Base-by-base conservation (phyloP, 1,140 invertebrate genomes). In the Drosophila auraria region DNA sequence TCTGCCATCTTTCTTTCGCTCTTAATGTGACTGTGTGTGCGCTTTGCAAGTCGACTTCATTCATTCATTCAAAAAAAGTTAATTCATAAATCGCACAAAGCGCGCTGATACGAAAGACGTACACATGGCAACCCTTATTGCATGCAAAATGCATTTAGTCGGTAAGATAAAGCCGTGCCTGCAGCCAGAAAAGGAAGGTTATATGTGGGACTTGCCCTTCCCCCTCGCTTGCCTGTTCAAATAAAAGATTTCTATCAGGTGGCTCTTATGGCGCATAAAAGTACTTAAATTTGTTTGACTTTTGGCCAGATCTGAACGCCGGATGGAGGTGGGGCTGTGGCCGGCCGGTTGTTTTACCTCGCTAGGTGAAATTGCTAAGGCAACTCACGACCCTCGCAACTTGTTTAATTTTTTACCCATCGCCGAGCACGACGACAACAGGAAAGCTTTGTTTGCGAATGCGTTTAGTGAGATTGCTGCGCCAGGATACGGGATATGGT, bases 161-260 rank as follows among this genome's bases (percentile, higher is more conserved):
- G 66, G 61, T 77, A 64, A 82, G 80, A 87, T 82, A 87, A 82
- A 87, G 80, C 64, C 59, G 50, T 61, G 78, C 82, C 81, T 86
- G 58, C 58, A 70, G 74, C 77, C 59, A 50, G 45, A 20, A n/a
- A 15, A 57, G 38, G 40, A 27, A 44, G 54, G 62, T 56, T 42
- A 20, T 49, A 58, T 63, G 54, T 25, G 53, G 23, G 42, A 6
- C 30, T 25, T 17, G 9, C 36, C 47, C 40, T 20, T 27, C 38
- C 45, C 33, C 30, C 45, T 27, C 25, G 23, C 15, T 33, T 50
- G 38, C 56, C 59, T 79, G 63, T 51, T 66, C 81, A 89, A 89
- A 89, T 84, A 90, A 89, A 90, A 90, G 86, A 89, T 89, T 84
- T 89, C 86, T 84, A 89, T 89, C 84, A 89, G 86, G 86, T 89